These are phyloP conservation scores for Drosophila bocki DNA, from an alignment of 1,140 invertebrate genomes.

Conservation along the genomic window DNA sequence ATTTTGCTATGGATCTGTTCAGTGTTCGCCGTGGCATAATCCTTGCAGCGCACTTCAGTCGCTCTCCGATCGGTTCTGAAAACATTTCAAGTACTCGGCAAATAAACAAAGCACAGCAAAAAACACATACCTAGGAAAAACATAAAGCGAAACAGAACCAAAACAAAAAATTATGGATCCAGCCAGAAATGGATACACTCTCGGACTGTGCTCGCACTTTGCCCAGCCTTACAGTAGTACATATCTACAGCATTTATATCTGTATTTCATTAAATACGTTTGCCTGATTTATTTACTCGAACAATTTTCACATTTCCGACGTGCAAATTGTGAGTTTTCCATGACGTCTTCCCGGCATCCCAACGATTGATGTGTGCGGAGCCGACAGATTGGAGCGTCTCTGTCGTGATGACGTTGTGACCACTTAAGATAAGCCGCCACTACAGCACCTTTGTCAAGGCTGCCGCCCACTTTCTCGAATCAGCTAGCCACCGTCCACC, in stretches of 20 bases:
- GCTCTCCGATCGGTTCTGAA: slow-evolving; percentile 36
- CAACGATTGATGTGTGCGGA: slow-evolving; percentile 33
- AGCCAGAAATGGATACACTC: slow-evolving; percentile 35
- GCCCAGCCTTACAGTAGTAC: neutral
- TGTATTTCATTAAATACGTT: slow-evolving; percentile 60
- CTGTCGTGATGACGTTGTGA: slow-evolving; percentile 45
- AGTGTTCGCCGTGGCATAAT: slow-evolving; percentile 45
- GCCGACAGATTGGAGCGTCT: slow-evolving; percentile 35
- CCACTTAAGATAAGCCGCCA: slow-evolving; percentile 34
- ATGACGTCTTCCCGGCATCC: slow-evolving; percentile 58
- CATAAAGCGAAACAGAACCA: slow-evolving; percentile 32
- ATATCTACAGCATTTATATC: slow-evolving; percentile 25
- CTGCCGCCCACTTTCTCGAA: slow-evolving; percentile 19
- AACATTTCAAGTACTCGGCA: slow-evolving; percentile 65
- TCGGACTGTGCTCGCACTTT: slow-evolving; percentile 13
- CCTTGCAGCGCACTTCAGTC: slow-evolving; percentile 47
- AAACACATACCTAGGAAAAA: slow-evolving; percentile 23
- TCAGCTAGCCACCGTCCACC: slow-evolving; percentile 2
- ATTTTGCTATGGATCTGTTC: slow-evolving; percentile 24
- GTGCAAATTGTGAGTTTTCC: slow-evolving; percentile 53
- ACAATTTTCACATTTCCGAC: slow-evolving; percentile 66
- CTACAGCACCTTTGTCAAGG: slow-evolving; percentile 27
- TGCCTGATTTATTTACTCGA: slow-evolving; percentile 72
- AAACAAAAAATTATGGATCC: slow-evolving; percentile 46
- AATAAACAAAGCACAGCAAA: slow-evolving; percentile 59